Evolutionary conservation across 2,797 vertebrate species (phyloP).

Genomic region (Cuniculus paca): DNA sequence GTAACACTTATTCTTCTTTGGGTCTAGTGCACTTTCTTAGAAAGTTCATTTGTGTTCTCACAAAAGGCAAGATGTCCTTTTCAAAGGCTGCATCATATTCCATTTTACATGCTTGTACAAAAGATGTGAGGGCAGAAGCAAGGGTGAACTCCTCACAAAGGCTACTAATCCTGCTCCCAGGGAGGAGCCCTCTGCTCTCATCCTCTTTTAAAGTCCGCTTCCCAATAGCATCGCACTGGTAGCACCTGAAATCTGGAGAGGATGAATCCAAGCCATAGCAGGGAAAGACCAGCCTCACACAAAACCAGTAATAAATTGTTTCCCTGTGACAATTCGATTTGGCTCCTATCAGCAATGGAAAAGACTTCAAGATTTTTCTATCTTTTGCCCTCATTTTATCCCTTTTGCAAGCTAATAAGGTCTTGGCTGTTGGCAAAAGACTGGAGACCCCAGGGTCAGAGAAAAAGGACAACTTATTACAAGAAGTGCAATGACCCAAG

Average conservation of each 20-base stretch:
- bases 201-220: neutral
- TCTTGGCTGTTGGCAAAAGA: neutral
- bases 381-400: neutral
- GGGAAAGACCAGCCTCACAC: neutral
- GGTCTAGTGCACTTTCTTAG: neutral
- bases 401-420: neutral
- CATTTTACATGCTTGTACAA: neutral
- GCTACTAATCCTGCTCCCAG: rapidly evolving
- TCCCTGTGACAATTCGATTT: neutral
- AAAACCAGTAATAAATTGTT: neutral
- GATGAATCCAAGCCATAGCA: neutral
- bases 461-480: neutral
- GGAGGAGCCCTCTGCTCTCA: neutral
- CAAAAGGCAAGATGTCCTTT: neutral
- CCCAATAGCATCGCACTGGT: too few relatives aligned
- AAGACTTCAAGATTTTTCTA: neutral
- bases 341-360: neutral
- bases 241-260: neutral
- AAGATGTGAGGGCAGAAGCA: neutral
- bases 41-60: neutral
- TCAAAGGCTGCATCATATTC: neutral
- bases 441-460: neutral
- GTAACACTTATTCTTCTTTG: neutral
- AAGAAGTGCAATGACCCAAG: rapidly evolving
- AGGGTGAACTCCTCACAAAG: neutral